Evolutionary conservation across 2,888 invertebrate species (phyloP), one percentile per base, ranked within the genome.

Genomic region (Ophonus ardosiacus): DNA sequence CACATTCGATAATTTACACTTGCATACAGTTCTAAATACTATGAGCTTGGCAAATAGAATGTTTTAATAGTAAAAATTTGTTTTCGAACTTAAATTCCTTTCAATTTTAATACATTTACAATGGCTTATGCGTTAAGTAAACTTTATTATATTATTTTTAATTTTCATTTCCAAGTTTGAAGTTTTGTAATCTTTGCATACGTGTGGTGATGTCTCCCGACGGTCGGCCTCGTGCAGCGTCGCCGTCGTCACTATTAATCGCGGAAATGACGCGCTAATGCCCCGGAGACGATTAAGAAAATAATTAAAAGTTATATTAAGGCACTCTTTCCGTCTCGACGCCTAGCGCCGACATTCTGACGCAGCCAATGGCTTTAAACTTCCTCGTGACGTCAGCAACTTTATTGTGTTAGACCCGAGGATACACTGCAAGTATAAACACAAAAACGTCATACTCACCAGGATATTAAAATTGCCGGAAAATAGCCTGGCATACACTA

Each of bases 261-360:
- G 40, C 71, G 71, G 71, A 74, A 74, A 74, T 43, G 71, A 74
- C 71, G 40, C 40, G 71, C 17, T 74, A 80, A 63, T 63, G 40
- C 43, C 40, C n/a, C 63, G 18, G 24, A 61, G 80, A 80, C 59
- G 80, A 80, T 80, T 80, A 80, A 80, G 80, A 80, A 80, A 80
- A 80, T 80, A 80, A 80, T 80, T 80, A 80, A 80, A 80, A 80
- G 63, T 80, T 79, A 63, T 80, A 80, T 80, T 80, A 63, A 40
- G 80, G 80, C 40, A 63, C 15, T 63, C 40, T 63, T 57, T 43
- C 80, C 80, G 79, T 63, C 21, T 38, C 38, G 63, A n/a, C 31
- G 56, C 43, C 43, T 51, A 13, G 43, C 43, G 31, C 18, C 59
- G 38, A 15, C 68, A 40, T 68, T n/a, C 43, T 74, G 71, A 43